A percentile compares a stretch with the other conserved stretches of the same genome.
Conservation (phyloP, 1,140 invertebrate genomes). For the Halictus rubicundus region DNA sequence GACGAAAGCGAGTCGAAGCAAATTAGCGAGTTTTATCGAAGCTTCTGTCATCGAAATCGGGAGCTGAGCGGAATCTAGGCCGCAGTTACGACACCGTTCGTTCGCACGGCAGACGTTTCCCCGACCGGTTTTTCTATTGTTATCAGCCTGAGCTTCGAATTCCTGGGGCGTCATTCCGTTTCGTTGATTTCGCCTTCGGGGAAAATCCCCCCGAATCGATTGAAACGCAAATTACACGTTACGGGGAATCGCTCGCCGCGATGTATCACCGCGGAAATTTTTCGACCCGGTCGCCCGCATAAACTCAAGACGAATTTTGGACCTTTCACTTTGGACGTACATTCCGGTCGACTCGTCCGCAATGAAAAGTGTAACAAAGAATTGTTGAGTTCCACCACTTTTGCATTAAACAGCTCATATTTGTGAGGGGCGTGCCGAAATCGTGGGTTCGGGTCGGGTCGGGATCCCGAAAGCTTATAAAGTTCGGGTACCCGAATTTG, state of each 20-base stretch:
- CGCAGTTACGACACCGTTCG: slow-evolving; percentile 32
- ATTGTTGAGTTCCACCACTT: no score
- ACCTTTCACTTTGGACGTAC: no score
- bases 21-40: slow-evolving; percentile 40
- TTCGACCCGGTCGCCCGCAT: background rate
- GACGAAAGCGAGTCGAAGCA: background rate
- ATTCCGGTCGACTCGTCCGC: no score
- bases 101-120: slow-evolving; percentile 33
- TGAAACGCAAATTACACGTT: slow-evolving; percentile 10
- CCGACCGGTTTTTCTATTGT: slow-evolving; percentile 32
- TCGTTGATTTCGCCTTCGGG: slow-evolving; percentile 3
- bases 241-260: background rate
- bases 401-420: no score
- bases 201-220: background rate
- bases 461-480: no score
- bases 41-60: background rate
- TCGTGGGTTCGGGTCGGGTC: no score
- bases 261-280: background rate
- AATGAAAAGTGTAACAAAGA: no score
- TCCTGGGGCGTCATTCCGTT: slow-evolving; percentile 4
- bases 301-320: background rate
- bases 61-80: slow-evolving; percentile 20
- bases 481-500: no score
- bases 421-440: no score
- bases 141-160: slow-evolving; percentile 10